Percentiles rank a stretch among this genome's conserved stretches.
These are phyloP conservation scores for Meteorus colon DNA, from an alignment of 2,888 invertebrate species.

Conservation along the genomic window DNA sequence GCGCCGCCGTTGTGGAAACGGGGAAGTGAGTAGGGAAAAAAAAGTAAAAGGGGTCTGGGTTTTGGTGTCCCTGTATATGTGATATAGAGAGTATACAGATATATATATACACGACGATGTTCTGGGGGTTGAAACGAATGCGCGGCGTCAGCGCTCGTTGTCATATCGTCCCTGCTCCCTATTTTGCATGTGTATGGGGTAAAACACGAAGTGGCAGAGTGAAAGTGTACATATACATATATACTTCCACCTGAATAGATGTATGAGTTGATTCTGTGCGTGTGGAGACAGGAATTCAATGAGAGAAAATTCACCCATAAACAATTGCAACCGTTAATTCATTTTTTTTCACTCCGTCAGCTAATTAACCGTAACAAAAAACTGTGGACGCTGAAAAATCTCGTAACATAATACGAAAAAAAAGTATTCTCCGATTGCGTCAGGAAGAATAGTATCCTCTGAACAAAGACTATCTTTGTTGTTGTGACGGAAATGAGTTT, in stretches of 20 bases:
- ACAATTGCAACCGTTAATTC: background rate
- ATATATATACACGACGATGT: background rate
- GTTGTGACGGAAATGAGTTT: too few relatives aligned
- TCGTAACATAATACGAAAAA: too few relatives aligned
- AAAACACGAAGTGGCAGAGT: conserved; percentile 46
- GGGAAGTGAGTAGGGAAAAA: conserved; percentile 3
- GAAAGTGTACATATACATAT: conserved; percentile 31
- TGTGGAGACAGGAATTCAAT: background rate
- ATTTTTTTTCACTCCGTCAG: background rate
- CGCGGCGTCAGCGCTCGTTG: conserved; percentile 43
- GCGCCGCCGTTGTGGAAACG: background rate
- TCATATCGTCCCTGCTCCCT: conserved; percentile 36
- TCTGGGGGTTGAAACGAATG: conserved; percentile 17
- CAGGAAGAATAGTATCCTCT: too few relatives aligned
- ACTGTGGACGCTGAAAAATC: background rate
- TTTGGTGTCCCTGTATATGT: background rate
- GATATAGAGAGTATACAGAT: background rate
- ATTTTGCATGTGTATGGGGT: conserved; percentile 8
- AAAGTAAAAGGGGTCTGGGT: background rate
- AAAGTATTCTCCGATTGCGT: too few relatives aligned
- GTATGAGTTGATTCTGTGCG: background rate
- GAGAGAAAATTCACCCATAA: background rate
- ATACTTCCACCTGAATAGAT: background rate
- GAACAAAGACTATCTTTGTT: too few relatives aligned
- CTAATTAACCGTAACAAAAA: background rate